These are phyloP conservation scores for Hyposmocoma kahamanoa DNA, from an alignment of 1,140 invertebrate genomes.

Conservation along the genomic window DNA sequence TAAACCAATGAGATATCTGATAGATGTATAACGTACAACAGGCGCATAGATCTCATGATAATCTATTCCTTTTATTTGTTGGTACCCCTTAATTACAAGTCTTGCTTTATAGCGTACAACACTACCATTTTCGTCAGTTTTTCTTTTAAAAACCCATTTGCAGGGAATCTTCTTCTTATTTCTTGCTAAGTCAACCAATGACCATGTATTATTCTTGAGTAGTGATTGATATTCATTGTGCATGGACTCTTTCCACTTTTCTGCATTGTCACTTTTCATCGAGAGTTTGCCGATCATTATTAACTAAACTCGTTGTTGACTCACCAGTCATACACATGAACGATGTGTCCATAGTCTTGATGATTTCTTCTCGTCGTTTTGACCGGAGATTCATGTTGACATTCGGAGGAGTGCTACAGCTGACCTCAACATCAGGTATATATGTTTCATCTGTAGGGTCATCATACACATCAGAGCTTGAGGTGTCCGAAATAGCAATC, in stretches of 20 bases:
- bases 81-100: conserved; percentile 35
- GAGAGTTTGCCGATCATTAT: conserved; percentile 11
- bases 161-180: conserved; percentile 26
- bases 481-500: no score
- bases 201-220: conserved; percentile 42
- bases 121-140: conserved; percentile 34
- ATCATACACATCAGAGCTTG: no score
- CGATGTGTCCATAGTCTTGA: background rate
- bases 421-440: no score
- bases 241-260: conserved; percentile 30
- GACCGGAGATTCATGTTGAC: no score
- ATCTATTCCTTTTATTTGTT: conserved; percentile 27
- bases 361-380: no score
- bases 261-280: conserved; percentile 4
- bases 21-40: conserved; percentile 25
- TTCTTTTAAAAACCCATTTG: conserved; percentile 61
- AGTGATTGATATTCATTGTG: conserved; percentile 31
- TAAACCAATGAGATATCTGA: conserved; percentile 31
- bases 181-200: conserved; percentile 20
- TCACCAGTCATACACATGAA: conserved; percentile 2
- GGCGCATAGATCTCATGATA: conserved; percentile 34
- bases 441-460: no score
- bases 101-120: conserved; percentile 30
- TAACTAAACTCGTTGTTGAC: background rate
- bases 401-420: no score